Evolutionary conservation across 1,140 invertebrate genomes (phyloP), one percentile per base, ranked within the genome.

Genomic region (Brachionus paranguensis): DNA sequence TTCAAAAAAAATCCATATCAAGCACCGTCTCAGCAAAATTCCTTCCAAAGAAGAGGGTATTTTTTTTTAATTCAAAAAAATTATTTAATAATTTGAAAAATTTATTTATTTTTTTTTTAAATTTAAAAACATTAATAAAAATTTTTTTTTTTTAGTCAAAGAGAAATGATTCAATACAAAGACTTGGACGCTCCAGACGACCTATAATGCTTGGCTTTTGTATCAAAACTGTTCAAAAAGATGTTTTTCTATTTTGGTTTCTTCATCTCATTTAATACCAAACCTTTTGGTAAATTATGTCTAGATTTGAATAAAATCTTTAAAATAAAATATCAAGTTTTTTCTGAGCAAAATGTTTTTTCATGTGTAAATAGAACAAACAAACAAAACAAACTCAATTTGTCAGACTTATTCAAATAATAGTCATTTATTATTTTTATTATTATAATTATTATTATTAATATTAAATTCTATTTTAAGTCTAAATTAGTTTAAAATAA

Each of bases 171-270:
- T 33, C 60, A 68, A 68, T 83, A 83, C 33, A 47, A 72, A 68
- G 81, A 83, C 8, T 37, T 83, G 12, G 81, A 83, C n/a, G 81
- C 81, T 37, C 81, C 81, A 20, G 60, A 83, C 37, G 81, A 83
- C 3, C 3, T 27, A 33, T 64, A 79, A 24, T 29, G 2, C 27
- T n/a, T 41, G 7, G 10, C 7, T 79, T 24, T 41, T 53, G 20
- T 55, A 6, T 53, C 20, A 33, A 12, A 33, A 33, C 5, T 72
- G 70, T 47, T 14, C 53, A 37, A 37, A 37, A 64, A 64, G 20
- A 60, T 33, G 29, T 79, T 79, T 17, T 53, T 79, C 41, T 24
- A 53, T 79, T 20, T 64, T 79, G 24, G 29, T 53, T 79, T 20
- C 27, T 29, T 37, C 20, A 24, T 79, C 29, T 79, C 41, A 33